These are phyloP conservation scores for Diplazon laetatorius DNA, from an alignment of 2,888 invertebrate genomes.

Conservation along the genomic window DNA sequence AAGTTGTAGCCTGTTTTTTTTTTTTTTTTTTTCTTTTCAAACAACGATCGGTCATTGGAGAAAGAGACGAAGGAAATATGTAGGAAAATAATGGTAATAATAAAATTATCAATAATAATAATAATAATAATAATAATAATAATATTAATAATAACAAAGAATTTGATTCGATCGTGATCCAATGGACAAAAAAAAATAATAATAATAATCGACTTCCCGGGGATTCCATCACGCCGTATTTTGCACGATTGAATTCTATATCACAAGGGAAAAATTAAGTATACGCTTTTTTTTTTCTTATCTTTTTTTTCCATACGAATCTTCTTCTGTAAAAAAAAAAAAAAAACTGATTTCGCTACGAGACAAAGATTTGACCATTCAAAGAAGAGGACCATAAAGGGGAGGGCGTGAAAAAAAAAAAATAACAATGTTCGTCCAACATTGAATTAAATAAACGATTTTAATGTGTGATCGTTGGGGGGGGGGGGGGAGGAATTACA, in stretches of 20 bases:
- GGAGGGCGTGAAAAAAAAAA: constrained; percentile 22
- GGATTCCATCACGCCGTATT: constrained; percentile 63
- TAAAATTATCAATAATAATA: no score
- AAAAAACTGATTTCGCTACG: constrained; percentile 46
- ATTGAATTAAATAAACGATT: constrained; percentile 55
- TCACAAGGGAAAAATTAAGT: constrained; percentile 80
- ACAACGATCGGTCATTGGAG: background rate
- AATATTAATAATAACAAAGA: constrained; percentile 28
- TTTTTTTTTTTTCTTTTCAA: no score
- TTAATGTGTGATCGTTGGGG: constrained; percentile 16
- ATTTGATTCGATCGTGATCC: constrained; percentile 61
- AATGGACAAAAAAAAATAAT: constrained; percentile 50
- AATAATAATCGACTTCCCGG: constrained; percentile 60
- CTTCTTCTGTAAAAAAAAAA: constrained; percentile 40
- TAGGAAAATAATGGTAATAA: no score
- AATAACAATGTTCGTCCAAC: constrained; percentile 47
- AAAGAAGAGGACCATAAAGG: no score
- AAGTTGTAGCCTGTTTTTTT: constrained; percentile 39
- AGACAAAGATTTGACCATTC: constrained; percentile 39
- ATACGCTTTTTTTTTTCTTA: constrained; percentile 74
- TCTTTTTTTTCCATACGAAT: constrained; percentile 56
- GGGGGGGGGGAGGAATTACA: constrained; percentile 2
- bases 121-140: constrained; percentile 8
- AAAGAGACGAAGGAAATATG: no score
- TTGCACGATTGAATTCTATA: constrained; percentile 66